Base-by-base conservation (phyloP, 92 coral and sea anemone species). In the Zoanthus solanderi region DNA sequence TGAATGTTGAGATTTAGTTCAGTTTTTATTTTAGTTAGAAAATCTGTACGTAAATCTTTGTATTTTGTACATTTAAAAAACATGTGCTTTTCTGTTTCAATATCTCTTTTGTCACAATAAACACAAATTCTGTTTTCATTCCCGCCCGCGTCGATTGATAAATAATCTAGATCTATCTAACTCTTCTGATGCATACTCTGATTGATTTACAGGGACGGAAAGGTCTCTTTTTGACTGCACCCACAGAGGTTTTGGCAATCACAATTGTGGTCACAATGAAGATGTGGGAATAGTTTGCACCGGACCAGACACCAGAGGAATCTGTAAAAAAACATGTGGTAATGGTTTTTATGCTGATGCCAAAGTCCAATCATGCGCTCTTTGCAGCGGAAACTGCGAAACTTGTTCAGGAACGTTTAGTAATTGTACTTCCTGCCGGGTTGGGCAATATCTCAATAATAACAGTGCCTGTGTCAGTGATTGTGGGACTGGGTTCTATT, bases 251-350 rank as follows among this genome's bases (percentile, higher is more conserved):
- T 92, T 98, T 95, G 96, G 95, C n/a, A 53, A 53, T 18, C 90
- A 90, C 58, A 96, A 93, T 81, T 95, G 98, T 17, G 96, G 94
- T 30, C 98, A 95, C 83, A 77, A 85, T 14, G 98, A 95, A 73
- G 98, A 95, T 65, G 93, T 94, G 0, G 96, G 98, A 53, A 90
- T 95, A 15, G 79, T 88, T 16, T 95, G 98, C 42, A 78, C 94
- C 34, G 98, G 98, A 15, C 98, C 98, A 9, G 96, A 95, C 56
- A 81, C 66, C 60, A 63, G 86, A 44, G 89, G 75, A 28, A 28
- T 54, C 7, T 61, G 83, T 47, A 87, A n/a, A 23, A 48, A 76
- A 28, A 45, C 83, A n/a, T 78, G 77, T 78, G 61, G 50, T 13
- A 16, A 16, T n/a, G 76, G 76, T 0, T 58, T 71, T 80, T 80